Conservation (phyloP, 2,797 vertebrate species). For the Pteropus rufus region DNA sequence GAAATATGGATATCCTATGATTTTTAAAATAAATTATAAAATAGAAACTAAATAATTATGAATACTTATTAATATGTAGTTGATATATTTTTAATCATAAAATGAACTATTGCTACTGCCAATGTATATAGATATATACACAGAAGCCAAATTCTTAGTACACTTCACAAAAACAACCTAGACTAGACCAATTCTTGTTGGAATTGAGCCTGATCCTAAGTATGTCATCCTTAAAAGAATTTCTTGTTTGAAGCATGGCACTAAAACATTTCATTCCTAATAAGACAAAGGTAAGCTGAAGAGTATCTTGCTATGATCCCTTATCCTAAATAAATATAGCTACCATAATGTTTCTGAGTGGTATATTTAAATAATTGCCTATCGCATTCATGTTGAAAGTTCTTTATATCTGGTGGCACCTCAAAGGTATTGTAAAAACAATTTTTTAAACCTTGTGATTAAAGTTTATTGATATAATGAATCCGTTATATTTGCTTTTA, state of each 20-base stretch:
- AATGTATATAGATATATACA: neutral
- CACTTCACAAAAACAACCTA: neutral
- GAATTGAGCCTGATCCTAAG: neutral
- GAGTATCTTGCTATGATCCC: neutral
- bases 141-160: neutral
- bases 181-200: neutral
- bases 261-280: neutral
- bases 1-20: neutral
- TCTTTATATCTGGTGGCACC: neutral
- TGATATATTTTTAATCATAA: neutral
- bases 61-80: neutral
- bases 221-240: neutral
- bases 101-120: no score
- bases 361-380: neutral
- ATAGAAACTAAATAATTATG: neutral
- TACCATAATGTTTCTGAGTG: neutral
- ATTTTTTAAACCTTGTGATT: neutral
- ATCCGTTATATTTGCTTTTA: neutral
- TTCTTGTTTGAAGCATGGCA: neutral
- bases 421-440: neutral
- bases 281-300: neutral
- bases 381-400: neutral
- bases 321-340: neutral
- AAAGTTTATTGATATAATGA: neutral
- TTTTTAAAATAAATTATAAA: conserved; percentile 6